phyloP scores from a whole-genome alignment of 2,113 vertebrate species.

The Poecile atricapillus region DNA sequence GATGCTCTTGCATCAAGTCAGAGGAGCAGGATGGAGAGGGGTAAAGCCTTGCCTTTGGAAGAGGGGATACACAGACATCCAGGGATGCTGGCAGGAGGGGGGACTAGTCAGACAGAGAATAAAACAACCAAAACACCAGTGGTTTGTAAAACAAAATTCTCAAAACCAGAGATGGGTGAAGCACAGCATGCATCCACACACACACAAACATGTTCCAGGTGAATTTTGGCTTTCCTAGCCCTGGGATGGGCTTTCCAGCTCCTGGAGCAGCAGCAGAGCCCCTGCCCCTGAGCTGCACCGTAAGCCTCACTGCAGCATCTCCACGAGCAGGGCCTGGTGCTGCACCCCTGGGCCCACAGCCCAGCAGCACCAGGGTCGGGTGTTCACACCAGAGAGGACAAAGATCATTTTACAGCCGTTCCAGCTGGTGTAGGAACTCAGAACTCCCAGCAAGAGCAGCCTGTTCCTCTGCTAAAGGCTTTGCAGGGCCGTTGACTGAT shows the following conservation, averaged over 20 bases:
- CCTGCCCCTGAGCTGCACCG: fast-evolving
- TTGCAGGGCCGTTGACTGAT: not conserved
- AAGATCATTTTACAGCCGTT: not conserved
- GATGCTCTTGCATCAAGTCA: not conserved
- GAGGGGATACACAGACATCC: not conserved
- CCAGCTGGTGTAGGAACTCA: not conserved
- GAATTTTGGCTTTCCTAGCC: not conserved
- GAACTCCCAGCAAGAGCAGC: not conserved
- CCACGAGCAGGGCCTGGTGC: not conserved
- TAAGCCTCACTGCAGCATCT: not conserved
- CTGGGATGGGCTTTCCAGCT: fast-evolving
- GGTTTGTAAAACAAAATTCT: not conserved
- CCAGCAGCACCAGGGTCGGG: not conserved
- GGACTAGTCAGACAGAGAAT: not conserved
- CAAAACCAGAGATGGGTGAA: not conserved
- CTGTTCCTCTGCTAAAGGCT: not conserved
- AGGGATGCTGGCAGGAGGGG: not conserved
- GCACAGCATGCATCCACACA: fast-evolving
- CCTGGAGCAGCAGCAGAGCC: not conserved
- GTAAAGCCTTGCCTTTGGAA: not conserved
- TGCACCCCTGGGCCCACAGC: not conserved
- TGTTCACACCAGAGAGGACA: not conserved
- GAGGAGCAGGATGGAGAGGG: not conserved
- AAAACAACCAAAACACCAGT: not conserved
- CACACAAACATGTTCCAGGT: not conserved